phyloP scores from a whole-genome alignment of 2,888 invertebrate genomes.

The Tyria jacobaeae region DNA sequence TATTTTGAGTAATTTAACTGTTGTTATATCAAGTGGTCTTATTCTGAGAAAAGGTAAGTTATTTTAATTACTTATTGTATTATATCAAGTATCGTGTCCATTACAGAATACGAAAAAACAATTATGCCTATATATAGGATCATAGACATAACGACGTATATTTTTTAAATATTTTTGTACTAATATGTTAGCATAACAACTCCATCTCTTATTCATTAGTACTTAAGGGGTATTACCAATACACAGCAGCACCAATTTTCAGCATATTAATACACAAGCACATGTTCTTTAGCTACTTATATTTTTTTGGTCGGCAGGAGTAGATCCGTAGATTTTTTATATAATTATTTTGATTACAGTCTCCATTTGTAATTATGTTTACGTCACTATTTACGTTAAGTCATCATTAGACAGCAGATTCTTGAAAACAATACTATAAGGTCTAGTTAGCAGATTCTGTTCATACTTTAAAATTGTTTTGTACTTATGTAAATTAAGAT shows the following conservation, averaged over 20 bases:
- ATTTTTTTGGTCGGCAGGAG: no score
- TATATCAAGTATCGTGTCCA: not conserved
- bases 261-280: no score
- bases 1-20: constrained; percentile 86
- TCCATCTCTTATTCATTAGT: not conserved
- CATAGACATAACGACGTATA: no score
- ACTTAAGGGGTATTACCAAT: not conserved
- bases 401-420: not conserved
- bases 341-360: no score
- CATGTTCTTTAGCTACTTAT: no score
- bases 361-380: no score
- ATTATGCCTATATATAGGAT: no score
- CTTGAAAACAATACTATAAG: not conserved
- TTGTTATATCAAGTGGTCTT: constrained; percentile 89
- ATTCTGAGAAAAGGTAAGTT: constrained; percentile 86
- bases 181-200: not conserved
- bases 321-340: no score
- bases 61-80: not conserved
- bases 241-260: no score
- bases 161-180: not conserved
- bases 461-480: not conserved
- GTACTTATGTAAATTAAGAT: not conserved
- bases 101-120: no score
- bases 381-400: not conserved
- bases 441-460: not conserved